Percentiles rank a stretch among this genome's conserved stretches.
phyloP scores from a whole-genome alignment of 2,113 vertebrate species.

The Prinia subflava region DNA sequence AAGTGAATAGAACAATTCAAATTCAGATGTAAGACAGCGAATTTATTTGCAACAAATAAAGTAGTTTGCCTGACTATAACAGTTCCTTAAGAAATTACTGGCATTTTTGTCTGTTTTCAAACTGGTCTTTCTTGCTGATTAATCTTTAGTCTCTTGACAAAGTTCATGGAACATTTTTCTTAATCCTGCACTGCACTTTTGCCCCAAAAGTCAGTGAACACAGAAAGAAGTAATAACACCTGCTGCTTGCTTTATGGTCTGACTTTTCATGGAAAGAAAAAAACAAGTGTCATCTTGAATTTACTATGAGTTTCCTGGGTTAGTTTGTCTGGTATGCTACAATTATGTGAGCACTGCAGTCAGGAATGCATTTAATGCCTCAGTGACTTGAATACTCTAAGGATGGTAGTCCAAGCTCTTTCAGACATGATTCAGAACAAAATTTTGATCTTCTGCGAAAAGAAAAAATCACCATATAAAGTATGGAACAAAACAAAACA shows the following conservation, averaged over 20 bases:
- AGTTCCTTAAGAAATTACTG: not conserved
- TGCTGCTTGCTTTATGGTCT: not conserved
- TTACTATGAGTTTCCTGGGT: not conserved
- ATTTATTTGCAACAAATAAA: not conserved
- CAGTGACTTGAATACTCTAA: not conserved
- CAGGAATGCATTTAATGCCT: not conserved
- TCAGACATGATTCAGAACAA: not conserved
- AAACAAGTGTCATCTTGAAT: not conserved
- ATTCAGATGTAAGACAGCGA: not conserved
- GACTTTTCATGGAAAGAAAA: not conserved
- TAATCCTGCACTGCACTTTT: not conserved
- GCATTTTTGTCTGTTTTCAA: not conserved
- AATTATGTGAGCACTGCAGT: not conserved
- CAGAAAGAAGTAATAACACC: not conserved
- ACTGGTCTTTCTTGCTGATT: not conserved
- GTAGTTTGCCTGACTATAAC: not conserved
- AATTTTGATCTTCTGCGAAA: not conserved
- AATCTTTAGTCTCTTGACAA: not conserved
- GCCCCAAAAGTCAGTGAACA: not conserved
- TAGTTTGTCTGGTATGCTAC: not conserved
- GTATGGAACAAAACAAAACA: not conserved
- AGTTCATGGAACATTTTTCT: not conserved
- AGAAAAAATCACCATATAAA: not conserved
- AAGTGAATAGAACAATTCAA: not conserved
- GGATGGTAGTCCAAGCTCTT: not conserved